These are phyloP conservation scores for Peromyscus eremicus DNA, from an alignment of 2,797 vertebrate species.

Conservation along the genomic window DNA sequence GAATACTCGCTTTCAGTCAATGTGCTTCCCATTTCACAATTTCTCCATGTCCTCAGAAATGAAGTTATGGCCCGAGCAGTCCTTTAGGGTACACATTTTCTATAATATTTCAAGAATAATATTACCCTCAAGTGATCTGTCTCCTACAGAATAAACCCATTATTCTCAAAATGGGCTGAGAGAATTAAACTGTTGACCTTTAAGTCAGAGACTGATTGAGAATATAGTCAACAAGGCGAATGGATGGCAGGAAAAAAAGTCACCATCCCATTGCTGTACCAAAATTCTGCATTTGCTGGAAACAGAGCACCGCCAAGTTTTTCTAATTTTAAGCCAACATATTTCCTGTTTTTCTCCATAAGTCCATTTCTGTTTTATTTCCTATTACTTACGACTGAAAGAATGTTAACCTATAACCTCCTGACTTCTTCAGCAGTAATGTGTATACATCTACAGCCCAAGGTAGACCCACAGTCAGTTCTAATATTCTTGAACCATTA, in stretches of 20 bases:
- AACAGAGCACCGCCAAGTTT: background rate
- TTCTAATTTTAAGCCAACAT: slow-evolving; percentile 1
- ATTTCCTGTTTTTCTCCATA: background rate
- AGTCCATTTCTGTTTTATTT: background rate
- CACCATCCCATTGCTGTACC: background rate
- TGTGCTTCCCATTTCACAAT: background rate
- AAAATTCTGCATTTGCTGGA: background rate
- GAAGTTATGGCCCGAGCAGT: background rate
- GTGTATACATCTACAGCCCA: background rate
- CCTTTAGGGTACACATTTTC: background rate
- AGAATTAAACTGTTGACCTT: background rate
- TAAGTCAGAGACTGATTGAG: background rate
- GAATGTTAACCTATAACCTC: slow-evolving; percentile 3
- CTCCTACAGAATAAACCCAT: background rate
- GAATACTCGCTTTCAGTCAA: background rate
- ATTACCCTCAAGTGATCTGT: background rate
- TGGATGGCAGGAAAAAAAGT: background rate
- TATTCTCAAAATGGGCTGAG: background rate
- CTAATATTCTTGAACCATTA: background rate
- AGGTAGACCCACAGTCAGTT: background rate
- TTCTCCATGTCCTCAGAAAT: background rate
- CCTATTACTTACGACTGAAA: slow-evolving; percentile 10
- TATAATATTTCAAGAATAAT: background rate
- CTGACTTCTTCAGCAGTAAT: slow-evolving; percentile 4
- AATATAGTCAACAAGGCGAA: background rate